These are phyloP conservation scores for Varecia variegata DNA, from an alignment of 2,797 vertebrate species.

Conservation along the genomic window DNA sequence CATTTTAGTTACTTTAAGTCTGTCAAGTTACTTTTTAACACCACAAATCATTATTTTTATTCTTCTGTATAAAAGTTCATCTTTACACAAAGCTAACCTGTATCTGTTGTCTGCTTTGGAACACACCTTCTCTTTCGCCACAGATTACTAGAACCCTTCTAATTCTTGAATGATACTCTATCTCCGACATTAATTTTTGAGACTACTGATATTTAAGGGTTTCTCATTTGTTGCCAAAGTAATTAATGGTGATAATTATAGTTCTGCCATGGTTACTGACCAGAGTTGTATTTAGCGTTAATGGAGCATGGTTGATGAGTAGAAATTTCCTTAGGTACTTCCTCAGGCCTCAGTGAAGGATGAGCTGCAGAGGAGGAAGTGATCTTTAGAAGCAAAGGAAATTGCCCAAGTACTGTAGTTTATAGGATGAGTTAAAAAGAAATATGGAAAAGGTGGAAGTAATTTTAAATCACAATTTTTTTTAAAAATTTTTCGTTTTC, in stretches of 20 bases:
- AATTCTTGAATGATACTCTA: neutral
- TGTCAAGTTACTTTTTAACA: neutral
- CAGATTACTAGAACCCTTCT: neutral
- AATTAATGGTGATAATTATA: neutral
- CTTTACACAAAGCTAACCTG: neutral
- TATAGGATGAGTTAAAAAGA: neutral
- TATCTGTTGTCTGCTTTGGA: neutral
- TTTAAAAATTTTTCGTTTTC: too few relatives aligned
- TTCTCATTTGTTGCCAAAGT: neutral
- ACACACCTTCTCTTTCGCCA: neutral
- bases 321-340: neutral
- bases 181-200: neutral
- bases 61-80: neutral
- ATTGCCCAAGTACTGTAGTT: neutral
- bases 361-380: neutral
- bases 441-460: neutral
- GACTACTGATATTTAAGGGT: neutral
- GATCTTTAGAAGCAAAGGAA: neutral
- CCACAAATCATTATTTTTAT: neutral
- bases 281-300: neutral
- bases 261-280: neutral
- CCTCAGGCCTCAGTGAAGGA: neutral
- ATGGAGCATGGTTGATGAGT: neutral
- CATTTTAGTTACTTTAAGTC: neutral
- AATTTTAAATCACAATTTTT: neutral